Evolutionary conservation across 2,113 vertebrate species (phyloP), one percentile per base, ranked within the genome.

Genomic region (Enhydra lutris): DNA sequence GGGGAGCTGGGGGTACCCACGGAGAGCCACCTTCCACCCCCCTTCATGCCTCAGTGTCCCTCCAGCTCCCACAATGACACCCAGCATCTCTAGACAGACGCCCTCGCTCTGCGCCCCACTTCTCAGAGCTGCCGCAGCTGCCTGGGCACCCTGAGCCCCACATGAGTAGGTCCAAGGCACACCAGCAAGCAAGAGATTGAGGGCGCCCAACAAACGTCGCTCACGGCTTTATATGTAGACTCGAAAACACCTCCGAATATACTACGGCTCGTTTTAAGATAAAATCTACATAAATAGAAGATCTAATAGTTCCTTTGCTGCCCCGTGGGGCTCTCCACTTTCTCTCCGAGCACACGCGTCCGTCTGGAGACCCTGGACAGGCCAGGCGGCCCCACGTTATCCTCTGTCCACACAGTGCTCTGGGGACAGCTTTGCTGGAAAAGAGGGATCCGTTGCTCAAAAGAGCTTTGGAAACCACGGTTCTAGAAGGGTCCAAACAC

Each of bases 231-330:
- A 24, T 11, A 14, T 8, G 0, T 4, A 63, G 10, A 14, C 14
- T 36, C 34, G 31, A 34, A 67, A 57, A 65, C 14, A 6, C 63
- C 3, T 14, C 12, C 1, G 31, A 34, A 26, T 11, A 23, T 2
- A 12, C 24, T 17, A 3, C 0, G 15, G 1, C 17, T 2, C 7
- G 13, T n/a, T 45, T 84, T 7, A 10, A 36, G 29, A 57, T 71
- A 17, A 39, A 65, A 52, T 14, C 20, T 8, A 34, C 34, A 6
- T 6, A 10, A 23, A 29, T 29, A 29, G 69, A 34, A 29, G n/a
- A 2, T 13, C 21, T n/a, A 1, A 1, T 1, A 0, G 8, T 0
- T 1, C 10, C 55, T 15, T 4, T 10, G n/a, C 20, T 18, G 7
- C 7, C 31, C 8, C 20, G 45, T 2, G 21, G 13, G 65, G 57